phyloP scores from a whole-genome alignment of 2,888 invertebrate genomes.

The Catocala sponsa region DNA sequence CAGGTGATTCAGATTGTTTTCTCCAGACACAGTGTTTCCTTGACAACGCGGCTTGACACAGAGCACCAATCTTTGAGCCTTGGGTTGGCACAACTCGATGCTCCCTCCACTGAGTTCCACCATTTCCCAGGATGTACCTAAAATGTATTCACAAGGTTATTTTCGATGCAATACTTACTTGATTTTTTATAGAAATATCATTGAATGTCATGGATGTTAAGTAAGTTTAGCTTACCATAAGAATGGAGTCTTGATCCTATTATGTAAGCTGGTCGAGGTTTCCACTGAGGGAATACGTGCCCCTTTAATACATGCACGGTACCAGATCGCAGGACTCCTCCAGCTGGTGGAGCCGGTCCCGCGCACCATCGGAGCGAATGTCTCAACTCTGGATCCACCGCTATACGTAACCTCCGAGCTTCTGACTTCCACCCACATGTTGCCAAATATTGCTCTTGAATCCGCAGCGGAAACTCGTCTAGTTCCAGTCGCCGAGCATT shows the following conservation, averaged over 20 bases:
- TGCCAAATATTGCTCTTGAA: conserved; percentile 89
- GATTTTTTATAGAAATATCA: too few species aligned
- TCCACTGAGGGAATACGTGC: conserved; percentile 91
- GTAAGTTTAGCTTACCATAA: conserved; percentile 71
- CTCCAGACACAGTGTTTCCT: conserved; percentile 67
- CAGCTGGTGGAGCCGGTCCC: conserved; percentile 85
- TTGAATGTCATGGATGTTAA: too few species aligned
- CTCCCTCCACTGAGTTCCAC: conserved; percentile 80
- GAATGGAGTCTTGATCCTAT: conserved; percentile 89
- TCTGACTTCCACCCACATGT: conserved; percentile 88
- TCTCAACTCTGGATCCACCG: conserved; percentile 90
- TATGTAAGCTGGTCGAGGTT: conserved; percentile 88
- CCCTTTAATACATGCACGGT: conserved; percentile 89
- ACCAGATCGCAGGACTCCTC: conserved; percentile 79
- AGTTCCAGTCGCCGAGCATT: conserved; percentile 85
- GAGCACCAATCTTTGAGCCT: conserved; percentile 79
- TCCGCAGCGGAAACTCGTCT: conserved; percentile 87
- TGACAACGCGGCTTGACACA: conserved; percentile 80
- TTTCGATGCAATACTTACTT: too few species aligned
- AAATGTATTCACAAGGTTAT: conserved; percentile 36
- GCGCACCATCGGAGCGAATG: conserved; percentile 89
- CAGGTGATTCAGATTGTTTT: conserved; percentile 81
- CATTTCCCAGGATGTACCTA: conserved; percentile 78
- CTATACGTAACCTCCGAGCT: conserved; percentile 88
- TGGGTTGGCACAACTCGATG: conserved; percentile 80